Evolutionary conservation across 2,113 vertebrate species (phyloP).

Genomic region (Otocyon megalotis): DNA sequence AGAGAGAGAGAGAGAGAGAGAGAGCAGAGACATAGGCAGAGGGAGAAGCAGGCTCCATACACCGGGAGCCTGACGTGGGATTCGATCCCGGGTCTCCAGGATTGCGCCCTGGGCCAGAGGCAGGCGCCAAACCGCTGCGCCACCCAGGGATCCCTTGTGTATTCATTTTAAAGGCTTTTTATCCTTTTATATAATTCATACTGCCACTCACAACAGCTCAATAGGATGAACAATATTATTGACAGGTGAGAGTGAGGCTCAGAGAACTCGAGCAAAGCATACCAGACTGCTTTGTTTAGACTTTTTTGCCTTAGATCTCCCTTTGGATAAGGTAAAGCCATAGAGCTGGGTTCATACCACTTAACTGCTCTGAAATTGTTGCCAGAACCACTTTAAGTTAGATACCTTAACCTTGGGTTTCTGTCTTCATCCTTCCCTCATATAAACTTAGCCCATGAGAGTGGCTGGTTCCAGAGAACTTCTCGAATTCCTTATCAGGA

Average conservation of each 20-base stretch:
- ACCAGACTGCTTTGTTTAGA: conserved; percentile 21
- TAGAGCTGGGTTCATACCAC: not conserved
- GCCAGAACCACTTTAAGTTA: conserved; percentile 25
- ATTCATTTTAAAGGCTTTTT: conserved; percentile 22
- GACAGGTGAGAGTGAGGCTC: conserved; percentile 34
- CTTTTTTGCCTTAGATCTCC: not conserved
- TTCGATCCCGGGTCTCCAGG: too few species aligned
- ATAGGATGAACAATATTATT: not conserved
- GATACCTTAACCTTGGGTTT: not conserved
- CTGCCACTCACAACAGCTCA: not conserved
- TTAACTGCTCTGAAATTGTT: conserved; percentile 50
- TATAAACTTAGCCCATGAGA: not conserved
- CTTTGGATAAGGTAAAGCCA: not conserved
- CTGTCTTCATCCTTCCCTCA: not conserved
- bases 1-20: too few species aligned
- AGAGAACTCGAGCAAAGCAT: not conserved
- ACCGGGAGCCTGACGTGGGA: too few species aligned
- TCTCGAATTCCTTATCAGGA: not conserved
- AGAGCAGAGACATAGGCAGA: too few species aligned
- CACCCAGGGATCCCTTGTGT: too few species aligned
- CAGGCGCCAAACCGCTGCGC: too few species aligned
- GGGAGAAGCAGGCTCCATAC: too few species aligned
- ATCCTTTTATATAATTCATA: not conserved
- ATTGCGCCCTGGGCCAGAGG: too few species aligned
- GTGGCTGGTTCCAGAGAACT: not conserved